Percentiles rank a stretch among this genome's conserved stretches.
These are phyloP conservation scores for Drosophila crucigera DNA, from an alignment of 2,888 invertebrate species.

Conservation along the genomic window DNA sequence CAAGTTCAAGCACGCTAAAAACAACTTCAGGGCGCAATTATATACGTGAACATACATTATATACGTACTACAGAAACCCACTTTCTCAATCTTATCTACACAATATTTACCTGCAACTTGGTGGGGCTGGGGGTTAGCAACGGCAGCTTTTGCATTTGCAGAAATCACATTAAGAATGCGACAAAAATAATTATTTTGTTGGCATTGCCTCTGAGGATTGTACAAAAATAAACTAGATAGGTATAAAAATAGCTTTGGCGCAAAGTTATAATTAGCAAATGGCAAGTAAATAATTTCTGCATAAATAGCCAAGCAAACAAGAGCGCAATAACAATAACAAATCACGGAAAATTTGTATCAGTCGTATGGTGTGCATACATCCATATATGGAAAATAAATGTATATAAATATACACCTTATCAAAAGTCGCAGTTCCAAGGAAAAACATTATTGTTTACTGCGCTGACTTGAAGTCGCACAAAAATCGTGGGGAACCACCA, in stretches of 20 bases:
- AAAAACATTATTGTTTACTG: conserved; percentile 55
- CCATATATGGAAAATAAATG: neutral
- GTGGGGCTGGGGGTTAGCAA: conserved; percentile 30
- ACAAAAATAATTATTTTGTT: conserved; percentile 10
- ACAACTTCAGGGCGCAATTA: conserved; percentile 30
- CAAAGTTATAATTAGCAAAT: conserved; percentile 39
- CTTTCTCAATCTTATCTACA: conserved; percentile 49
- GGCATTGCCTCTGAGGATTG: neutral
- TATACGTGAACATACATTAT: neutral
- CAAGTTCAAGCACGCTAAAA: conserved; percentile 40
- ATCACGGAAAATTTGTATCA: conserved; percentile 40
- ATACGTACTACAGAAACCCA: conserved; percentile 26
- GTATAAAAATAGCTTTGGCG: conserved; percentile 51
- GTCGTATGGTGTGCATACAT: conserved; percentile 9
- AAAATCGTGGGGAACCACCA: conserved; percentile 60
- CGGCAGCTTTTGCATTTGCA: conserved; percentile 15
- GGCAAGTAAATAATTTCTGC: conserved; percentile 21
- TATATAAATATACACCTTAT: conserved; percentile 41
- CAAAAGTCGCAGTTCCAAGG: conserved; percentile 59
- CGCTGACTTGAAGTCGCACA: conserved; percentile 15
- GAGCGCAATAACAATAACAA: conserved; percentile 31
- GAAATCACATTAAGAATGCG: conserved; percentile 14
- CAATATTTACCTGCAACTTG: neutral
- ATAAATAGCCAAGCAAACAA: conserved; percentile 40
- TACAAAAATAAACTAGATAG: conserved; percentile 42